Percentiles rank a stretch among this genome's conserved stretches.
Evolutionary conservation across 30 jellyfish, hydroid and myxozoan genomes (phyloP).

Genomic region (Pelagia noctiluca): DNA sequence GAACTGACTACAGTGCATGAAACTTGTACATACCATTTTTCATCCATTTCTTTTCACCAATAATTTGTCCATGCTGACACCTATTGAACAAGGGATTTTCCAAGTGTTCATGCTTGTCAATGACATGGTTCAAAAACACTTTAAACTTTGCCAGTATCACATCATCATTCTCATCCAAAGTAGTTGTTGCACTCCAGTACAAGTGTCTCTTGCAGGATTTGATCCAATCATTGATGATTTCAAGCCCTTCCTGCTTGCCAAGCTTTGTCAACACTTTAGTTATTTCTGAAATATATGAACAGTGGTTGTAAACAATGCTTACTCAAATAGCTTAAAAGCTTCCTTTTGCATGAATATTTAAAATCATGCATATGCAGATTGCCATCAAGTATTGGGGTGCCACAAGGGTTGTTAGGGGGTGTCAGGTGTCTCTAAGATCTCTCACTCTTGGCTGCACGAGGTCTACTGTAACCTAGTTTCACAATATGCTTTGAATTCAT

Average conservation of each 20-base stretch:
- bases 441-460: no score
- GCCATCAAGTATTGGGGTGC: no score
- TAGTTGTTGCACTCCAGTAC: constrained; percentile 55
- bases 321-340: no score
- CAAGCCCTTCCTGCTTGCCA: constrained; percentile 12
- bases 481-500: no score
- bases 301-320: no score
- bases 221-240: constrained; percentile 24
- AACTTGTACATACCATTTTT: constrained; percentile 1
- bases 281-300: constrained; percentile 1
- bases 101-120: constrained; percentile 17
- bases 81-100: not conserved
- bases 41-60: constrained; percentile 18
- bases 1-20: no score
- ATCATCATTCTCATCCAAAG: constrained; percentile 40
- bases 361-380: no score
- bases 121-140: constrained; percentile 32
- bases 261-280: constrained; percentile 30
- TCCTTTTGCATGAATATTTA: no score
- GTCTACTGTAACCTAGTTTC: no score
- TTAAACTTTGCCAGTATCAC: constrained; percentile 46
- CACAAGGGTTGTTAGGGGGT: no score
- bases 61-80: constrained; percentile 10
- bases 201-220: constrained; percentile 41
- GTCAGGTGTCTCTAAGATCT: no score